Evolutionary conservation across 1,140 invertebrate genomes (phyloP).

Genomic region (Caenorhabditis latens): DNA sequence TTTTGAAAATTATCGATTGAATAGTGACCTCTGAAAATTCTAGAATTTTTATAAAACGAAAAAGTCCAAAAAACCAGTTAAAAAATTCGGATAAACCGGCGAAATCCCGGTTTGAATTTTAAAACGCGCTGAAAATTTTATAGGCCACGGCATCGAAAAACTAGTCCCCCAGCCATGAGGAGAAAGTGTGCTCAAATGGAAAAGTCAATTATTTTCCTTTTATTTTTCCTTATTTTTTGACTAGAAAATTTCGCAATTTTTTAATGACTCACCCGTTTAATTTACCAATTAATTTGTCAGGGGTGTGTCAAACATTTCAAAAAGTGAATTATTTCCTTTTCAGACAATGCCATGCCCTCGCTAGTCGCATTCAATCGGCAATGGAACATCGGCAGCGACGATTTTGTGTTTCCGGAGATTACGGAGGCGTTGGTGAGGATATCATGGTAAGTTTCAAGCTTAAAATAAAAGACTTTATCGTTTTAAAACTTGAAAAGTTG

Average conservation of each 20-base stretch:
- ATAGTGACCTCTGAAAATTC: too few relatives aligned
- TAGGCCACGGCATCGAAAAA: neutral
- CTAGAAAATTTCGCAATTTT: neutral
- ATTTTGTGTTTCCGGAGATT: slow-evolving; percentile 74
- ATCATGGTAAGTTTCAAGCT: slow-evolving; percentile 67
- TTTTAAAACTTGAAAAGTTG: too few relatives aligned
- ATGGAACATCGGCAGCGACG: slow-evolving; percentile 74
- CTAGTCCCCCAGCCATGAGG: neutral
- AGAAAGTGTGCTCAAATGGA: neutral
- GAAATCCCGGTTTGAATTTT: neutral
- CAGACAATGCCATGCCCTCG: slow-evolving; percentile 70
- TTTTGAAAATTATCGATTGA: too few relatives aligned
- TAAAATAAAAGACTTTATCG: too few relatives aligned
- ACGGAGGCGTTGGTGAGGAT: slow-evolving; percentile 71
- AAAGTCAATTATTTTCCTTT: neutral
- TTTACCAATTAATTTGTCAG: neutral
- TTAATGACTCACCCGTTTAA: neutral
- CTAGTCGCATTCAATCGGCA: slow-evolving; percentile 71
- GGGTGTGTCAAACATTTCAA: neutral
- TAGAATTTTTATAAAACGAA: neutral
- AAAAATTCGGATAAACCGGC: neutral
- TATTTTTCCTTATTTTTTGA: neutral
- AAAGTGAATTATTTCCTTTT: neutral
- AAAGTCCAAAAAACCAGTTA: neutral
- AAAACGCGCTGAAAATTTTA: neutral